phyloP scores from a whole-genome alignment of 2,888 invertebrate species.

The Palloptera scutellata region DNA sequence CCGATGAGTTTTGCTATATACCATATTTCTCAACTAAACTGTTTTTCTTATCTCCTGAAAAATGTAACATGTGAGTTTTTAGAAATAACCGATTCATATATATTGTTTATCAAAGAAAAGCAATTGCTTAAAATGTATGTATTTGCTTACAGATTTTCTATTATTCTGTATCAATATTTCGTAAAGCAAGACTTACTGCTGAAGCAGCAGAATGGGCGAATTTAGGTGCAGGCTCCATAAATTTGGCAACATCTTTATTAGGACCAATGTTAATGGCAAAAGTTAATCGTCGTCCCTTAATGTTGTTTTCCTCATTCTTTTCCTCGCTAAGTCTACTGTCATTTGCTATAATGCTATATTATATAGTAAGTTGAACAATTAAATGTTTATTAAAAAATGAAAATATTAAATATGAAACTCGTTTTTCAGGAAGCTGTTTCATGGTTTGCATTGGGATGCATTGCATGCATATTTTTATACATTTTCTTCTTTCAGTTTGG shows the following conservation, averaged over 20 bases:
- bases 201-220: constrained; percentile 75
- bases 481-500: constrained; percentile 84
- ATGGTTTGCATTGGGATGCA: constrained; percentile 78
- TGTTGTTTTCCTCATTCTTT: constrained; percentile 71
- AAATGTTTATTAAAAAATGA: not conserved
- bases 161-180: constrained; percentile 83
- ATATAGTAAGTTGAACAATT: constrained; percentile 69
- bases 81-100: too few relatives aligned
- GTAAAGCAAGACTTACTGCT: constrained; percentile 72
- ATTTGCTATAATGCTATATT: constrained; percentile 70
- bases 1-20: too few relatives aligned
- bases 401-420: constrained; percentile 42
- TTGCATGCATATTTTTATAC: constrained; percentile 75
- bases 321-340: constrained; percentile 69
- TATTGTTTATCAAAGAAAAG: too few relatives aligned
- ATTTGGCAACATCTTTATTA: constrained; percentile 71
- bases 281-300: constrained; percentile 72
- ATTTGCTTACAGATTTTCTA: constrained; percentile 69
- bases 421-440: constrained; percentile 66
- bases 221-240: constrained; percentile 77
- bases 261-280: constrained; percentile 74
- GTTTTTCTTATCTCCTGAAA: too few relatives aligned
- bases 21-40: too few relatives aligned
- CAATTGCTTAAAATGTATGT: not conserved
- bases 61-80: too few relatives aligned